These are phyloP conservation scores for Diadema setosum DNA, from an alignment of 35 echinoderm and acorn worm genomes.

Conservation along the genomic window DNA sequence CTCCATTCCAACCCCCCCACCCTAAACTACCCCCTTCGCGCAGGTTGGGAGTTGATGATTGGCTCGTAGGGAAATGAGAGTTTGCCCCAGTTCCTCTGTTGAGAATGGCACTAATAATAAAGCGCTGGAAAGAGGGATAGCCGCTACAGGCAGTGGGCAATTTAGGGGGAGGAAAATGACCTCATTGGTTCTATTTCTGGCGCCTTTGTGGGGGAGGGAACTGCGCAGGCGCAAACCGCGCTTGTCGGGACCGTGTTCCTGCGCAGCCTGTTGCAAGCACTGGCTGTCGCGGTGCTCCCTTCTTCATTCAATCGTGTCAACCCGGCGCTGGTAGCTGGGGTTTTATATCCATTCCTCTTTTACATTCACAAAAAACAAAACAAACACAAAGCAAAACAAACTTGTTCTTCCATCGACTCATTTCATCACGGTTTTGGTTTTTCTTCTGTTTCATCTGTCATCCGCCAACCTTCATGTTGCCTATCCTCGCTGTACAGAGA, in stretches of 20 bases:
- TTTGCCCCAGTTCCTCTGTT: conserved; percentile 16
- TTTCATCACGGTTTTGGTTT: too few species aligned
- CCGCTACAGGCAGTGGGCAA: conserved; percentile 17
- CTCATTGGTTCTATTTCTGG: conserved; percentile 12
- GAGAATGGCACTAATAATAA: conserved; percentile 8
- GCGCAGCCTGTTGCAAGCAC: not conserved
- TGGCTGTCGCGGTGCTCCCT: not conserved
- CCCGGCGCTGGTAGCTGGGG: conserved; percentile 30
- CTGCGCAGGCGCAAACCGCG: not conserved
- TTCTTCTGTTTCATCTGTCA: conserved; percentile 6
- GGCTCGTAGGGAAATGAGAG: conserved; percentile 4
- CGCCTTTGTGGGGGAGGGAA: not conserved
- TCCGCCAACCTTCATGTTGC: not conserved
- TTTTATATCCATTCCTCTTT: not conserved
- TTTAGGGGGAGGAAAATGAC: conserved; percentile 16
- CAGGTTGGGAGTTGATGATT: too few species aligned
- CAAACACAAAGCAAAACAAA: not conserved
- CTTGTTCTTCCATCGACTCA: not conserved
- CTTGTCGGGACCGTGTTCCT: not conserved
- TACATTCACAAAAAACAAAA: not conserved
- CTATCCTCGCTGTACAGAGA: not conserved
- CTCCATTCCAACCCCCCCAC: too few species aligned
- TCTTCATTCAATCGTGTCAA: conserved; percentile 23
- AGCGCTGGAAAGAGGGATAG: not conserved
- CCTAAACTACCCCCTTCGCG: too few species aligned